Percentiles rank a stretch among this genome's conserved stretches.
Evolutionary conservation across 1,140 invertebrate genomes (phyloP).

Genomic region (Bombyx mandarina): DNA sequence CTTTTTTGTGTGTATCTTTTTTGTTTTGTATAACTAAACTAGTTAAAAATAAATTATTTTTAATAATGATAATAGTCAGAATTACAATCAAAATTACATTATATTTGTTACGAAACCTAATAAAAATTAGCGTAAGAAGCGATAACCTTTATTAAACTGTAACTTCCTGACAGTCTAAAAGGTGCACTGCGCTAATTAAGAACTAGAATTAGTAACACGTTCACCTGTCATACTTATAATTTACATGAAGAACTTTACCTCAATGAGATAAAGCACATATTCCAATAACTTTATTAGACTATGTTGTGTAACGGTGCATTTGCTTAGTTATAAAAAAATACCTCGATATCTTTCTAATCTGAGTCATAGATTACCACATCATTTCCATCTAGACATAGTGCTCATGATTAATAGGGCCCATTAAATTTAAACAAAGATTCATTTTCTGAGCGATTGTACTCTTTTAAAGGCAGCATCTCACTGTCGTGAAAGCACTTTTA

Average conservation of each 20-base stretch:
- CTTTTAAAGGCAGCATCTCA: slow-evolving; percentile 7
- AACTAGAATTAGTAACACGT: slow-evolving; percentile 40
- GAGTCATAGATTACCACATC: slow-evolving; percentile 55
- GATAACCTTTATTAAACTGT: slow-evolving; percentile 11
- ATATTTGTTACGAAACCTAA: neutral
- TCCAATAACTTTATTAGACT: slow-evolving; percentile 19
- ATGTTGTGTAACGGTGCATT: slow-evolving; percentile 41
- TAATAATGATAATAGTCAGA: no score
- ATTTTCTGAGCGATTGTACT: slow-evolving; percentile 23
- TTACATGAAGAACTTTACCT: neutral
- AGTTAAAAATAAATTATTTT: no score
- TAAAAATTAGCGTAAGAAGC: slow-evolving; percentile 4
- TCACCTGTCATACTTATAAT: slow-evolving; percentile 38
- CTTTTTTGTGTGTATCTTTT: no score
- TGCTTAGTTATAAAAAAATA: slow-evolving; percentile 41
- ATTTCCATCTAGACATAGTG: slow-evolving; percentile 53
- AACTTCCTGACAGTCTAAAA: slow-evolving; percentile 7
- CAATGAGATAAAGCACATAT: slow-evolving; percentile 11
- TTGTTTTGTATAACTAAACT: no score
- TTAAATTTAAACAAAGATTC: slow-evolving; percentile 65
- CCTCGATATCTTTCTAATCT: slow-evolving; percentile 29
- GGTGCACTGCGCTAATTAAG: slow-evolving; percentile 31
- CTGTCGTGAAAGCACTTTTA: no score
- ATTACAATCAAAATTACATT: no score
- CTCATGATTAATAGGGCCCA: slow-evolving; percentile 55